Conservation (phyloP, 64 coral and sea anemone genomes). For the Stylophora pistillata region DNA sequence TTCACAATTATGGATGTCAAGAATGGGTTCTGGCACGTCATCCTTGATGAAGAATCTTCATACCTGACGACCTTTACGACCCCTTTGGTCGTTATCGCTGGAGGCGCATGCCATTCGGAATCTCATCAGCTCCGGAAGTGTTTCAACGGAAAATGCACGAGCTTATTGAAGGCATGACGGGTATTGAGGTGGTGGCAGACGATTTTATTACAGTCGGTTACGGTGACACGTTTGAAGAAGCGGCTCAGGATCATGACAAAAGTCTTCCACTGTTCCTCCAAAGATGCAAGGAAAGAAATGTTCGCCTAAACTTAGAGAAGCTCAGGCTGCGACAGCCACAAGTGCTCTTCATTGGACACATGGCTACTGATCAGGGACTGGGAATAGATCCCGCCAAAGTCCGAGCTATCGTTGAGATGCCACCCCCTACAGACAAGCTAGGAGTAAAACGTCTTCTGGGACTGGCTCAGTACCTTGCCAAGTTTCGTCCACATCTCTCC, state of each 20-base stretch:
- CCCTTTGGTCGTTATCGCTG: background rate
- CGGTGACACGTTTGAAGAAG: slow-evolving; percentile 16
- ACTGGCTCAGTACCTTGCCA: slow-evolving; percentile 22
- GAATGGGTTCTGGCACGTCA: background rate
- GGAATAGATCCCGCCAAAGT: slow-evolving; percentile 40
- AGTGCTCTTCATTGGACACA: slow-evolving; percentile 41
- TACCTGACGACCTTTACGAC: slow-evolving; percentile 7
- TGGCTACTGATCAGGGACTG: slow-evolving; percentile 22
- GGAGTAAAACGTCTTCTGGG: slow-evolving; percentile 37
- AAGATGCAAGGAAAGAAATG: background rate
- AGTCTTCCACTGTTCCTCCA: background rate
- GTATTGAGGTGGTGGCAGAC: slow-evolving; percentile 20
- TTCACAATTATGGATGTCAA: background rate
- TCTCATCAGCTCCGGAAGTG: slow-evolving; percentile 15
- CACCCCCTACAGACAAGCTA: background rate
- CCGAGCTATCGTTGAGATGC: slow-evolving; percentile 28
- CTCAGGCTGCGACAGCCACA: background rate
- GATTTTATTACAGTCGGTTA: slow-evolving; percentile 17
- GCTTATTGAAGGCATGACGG: slow-evolving; percentile 22
- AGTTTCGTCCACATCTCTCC: slow-evolving; percentile 21
- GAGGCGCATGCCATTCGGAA: too few relatives aligned
- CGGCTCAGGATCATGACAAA: slow-evolving; percentile 20
- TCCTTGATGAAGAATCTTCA: slow-evolving; percentile 13
- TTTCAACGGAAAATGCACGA: slow-evolving; percentile 47
- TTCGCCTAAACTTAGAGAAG: slow-evolving; percentile 8